Percentiles rank a stretch among this genome's conserved stretches.
Evolutionary conservation across 2,888 invertebrate species (phyloP).

Genomic region (Frankliniella intonsa): DNA sequence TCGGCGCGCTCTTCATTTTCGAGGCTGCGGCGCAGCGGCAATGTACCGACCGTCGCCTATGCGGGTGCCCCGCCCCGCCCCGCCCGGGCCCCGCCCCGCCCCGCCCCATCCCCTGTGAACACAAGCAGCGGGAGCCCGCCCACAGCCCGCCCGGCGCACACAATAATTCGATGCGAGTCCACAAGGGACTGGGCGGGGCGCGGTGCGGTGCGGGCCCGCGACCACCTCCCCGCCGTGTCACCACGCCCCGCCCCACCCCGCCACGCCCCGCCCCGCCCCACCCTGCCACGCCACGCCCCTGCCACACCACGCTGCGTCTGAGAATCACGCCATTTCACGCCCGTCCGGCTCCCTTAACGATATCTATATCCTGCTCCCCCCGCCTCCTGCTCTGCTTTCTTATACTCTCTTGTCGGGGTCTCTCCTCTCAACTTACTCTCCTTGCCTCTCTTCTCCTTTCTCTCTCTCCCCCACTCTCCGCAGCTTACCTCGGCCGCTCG

Average conservation of each 20-base stretch:
- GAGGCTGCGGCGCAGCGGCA: too few relatives aligned
- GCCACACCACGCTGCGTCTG: neutral
- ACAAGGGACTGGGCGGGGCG: neutral
- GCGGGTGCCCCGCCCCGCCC: too few relatives aligned
- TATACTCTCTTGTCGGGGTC: too few relatives aligned
- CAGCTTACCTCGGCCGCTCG: too few relatives aligned
- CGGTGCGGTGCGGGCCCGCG: neutral
- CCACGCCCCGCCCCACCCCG: neutral
- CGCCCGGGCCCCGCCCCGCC: too few relatives aligned
- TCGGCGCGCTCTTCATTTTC: too few relatives aligned
- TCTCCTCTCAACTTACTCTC: neutral
- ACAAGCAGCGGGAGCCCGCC: too few relatives aligned
- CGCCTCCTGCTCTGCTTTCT: neutral
- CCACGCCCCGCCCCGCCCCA: neutral
- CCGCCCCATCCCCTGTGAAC: too few relatives aligned
- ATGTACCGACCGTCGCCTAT: too few relatives aligned
- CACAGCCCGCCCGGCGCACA: too few relatives aligned
- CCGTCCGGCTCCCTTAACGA: conserved; percentile 22
- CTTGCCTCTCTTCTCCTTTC: neutral
- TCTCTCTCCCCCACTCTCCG: neutral
- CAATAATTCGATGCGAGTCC: neutral
- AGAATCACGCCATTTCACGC: conserved; percentile 24
- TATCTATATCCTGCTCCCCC: neutral
- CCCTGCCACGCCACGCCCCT: neutral
- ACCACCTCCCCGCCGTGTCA: neutral